phyloP scores from a whole-genome alignment of 2,888 invertebrate genomes.

The Yponomeuta plumbellus region DNA sequence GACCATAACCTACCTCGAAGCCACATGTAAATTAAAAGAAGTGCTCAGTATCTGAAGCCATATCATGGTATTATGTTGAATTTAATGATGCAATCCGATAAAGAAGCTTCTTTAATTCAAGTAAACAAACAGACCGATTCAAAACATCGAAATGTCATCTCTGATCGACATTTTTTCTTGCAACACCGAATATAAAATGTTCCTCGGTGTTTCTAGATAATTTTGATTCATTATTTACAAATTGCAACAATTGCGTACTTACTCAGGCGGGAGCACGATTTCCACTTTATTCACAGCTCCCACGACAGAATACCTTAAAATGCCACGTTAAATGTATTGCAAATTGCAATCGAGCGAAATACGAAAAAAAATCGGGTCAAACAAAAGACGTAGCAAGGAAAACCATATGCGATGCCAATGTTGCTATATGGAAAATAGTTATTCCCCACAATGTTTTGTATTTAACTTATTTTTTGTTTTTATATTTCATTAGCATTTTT shows the following conservation, averaged over 20 bases:
- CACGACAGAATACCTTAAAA: conserved; percentile 22
- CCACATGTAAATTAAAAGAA: too few relatives aligned
- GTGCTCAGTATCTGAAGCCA: background rate
- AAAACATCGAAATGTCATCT: conserved; percentile 11
- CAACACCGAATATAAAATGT: conserved; percentile 48
- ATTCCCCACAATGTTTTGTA: background rate
- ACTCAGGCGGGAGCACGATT: conserved; percentile 32
- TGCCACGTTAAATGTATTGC: conserved; percentile 16
- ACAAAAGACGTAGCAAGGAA: background rate
- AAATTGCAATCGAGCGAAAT: background rate
- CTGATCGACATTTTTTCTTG: conserved; percentile 40
- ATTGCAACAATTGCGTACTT: conserved; percentile 65
- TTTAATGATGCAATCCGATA: too few relatives aligned
- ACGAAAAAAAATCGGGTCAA: background rate
- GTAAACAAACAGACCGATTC: background rate
- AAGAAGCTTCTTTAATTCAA: background rate
- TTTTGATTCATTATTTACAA: conserved; percentile 44
- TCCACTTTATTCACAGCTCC: conserved; percentile 17
- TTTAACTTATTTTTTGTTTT: background rate
- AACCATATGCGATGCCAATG: conserved; percentile 20
- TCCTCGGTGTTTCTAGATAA: conserved; percentile 59
- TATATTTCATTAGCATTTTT: too few relatives aligned
- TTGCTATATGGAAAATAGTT: conserved; percentile 22
- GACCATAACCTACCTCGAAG: too few relatives aligned
- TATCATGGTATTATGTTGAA: background rate